These are phyloP conservation scores for Adelosebastes latens DNA, from an alignment of 2,797 vertebrate species.

Conservation along the genomic window DNA sequence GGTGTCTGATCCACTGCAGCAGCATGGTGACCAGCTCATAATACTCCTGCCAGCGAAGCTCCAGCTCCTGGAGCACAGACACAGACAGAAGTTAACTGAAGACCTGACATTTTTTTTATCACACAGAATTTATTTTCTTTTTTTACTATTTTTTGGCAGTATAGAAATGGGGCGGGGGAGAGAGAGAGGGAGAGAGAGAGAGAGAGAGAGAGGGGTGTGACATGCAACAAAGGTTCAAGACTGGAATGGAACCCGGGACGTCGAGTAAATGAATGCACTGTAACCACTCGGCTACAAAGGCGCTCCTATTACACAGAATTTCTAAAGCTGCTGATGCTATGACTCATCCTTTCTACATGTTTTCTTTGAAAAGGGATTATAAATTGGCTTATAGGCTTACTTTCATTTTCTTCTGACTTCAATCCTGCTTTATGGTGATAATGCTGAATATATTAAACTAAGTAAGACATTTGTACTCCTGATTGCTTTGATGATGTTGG, in stretches of 20 bases:
- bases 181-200: neutral
- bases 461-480: neutral
- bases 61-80: conserved; percentile 85
- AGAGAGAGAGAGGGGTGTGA: neutral
- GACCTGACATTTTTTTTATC: neutral
- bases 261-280: neutral
- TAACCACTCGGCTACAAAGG: neutral
- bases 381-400: neutral
- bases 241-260: neutral
- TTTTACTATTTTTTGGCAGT: too few species aligned
- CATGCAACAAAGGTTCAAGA: neutral
- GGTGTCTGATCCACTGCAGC: conserved; percentile 92
- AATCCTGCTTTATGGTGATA: neutral
- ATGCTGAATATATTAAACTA: neutral
- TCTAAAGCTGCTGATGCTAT: neutral
- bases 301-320: neutral
- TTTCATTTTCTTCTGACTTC: neutral
- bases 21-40: conserved; percentile 90
- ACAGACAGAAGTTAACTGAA: neutral
- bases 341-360: neutral
- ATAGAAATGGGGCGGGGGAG: neutral
- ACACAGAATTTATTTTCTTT: neutral
- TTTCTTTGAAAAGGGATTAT: neutral
- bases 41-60: conserved; percentile 95
- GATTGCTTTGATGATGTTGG: neutral